phyloP scores from a whole-genome alignment of 2,113 vertebrate species.

The Paramisgurnus dabryanus region DNA sequence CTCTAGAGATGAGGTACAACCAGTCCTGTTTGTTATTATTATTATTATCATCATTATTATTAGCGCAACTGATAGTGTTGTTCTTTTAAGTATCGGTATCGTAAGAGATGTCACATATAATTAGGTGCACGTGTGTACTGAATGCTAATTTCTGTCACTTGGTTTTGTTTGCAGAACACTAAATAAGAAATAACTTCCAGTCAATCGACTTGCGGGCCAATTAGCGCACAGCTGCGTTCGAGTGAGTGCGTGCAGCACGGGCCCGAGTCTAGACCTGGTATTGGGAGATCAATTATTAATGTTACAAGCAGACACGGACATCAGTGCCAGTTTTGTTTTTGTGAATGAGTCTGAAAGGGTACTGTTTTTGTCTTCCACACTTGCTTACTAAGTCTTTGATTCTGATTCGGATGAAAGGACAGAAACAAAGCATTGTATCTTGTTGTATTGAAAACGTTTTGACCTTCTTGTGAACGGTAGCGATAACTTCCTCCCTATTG shows the following conservation, averaged over 20 bases:
- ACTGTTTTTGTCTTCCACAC: not conserved
- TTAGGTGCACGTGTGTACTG: not conserved
- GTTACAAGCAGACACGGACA: not conserved
- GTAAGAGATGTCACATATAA: not conserved
- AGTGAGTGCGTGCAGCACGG: not conserved
- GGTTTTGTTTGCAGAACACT: conserved; percentile 14
- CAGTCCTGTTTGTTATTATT: not conserved
- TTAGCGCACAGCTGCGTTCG: not conserved
- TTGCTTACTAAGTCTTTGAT: conserved; percentile 24
- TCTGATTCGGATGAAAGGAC: conserved; percentile 3
- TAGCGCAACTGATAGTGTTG: not conserved
- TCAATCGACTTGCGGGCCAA: conserved; percentile 1
- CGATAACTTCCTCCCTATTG: conserved; percentile 3
- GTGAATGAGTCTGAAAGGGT: not conserved
- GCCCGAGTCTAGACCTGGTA: not conserved
- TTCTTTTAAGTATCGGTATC: not conserved
- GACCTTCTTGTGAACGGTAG: not conserved
- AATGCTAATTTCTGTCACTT: conserved; percentile 14
- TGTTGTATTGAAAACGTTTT: conserved; percentile 4
- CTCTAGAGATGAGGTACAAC: conserved; percentile 32
- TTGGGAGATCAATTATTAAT: conserved; percentile 9
- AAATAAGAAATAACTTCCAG: conserved; percentile 15
- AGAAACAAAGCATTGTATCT: not conserved
- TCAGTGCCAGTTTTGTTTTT: not conserved
- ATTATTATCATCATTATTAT: not conserved